Conservation (phyloP, 1,140 invertebrate species). For the Trypoxylus dichotomus region DNA sequence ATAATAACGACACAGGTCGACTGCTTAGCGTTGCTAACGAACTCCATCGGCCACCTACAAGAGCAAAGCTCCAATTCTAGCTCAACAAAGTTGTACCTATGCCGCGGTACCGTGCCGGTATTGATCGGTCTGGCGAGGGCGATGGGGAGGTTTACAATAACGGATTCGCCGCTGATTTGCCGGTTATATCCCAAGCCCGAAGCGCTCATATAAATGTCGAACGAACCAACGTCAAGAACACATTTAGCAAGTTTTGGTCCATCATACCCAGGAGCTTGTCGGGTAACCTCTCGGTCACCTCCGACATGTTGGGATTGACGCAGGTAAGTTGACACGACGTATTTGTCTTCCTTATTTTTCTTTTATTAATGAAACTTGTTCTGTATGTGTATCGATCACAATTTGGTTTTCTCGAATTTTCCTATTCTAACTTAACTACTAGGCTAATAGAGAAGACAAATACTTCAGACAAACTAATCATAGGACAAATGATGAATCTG, state of each 20-base stretch:
- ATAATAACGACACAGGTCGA: constrained; percentile 82
- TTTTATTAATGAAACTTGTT: no score
- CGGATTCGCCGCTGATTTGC: constrained; percentile 78
- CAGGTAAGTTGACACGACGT: background rate
- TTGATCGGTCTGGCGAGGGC: constrained; percentile 85
- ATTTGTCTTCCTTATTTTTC: no score
- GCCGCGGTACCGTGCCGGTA: constrained; percentile 81
- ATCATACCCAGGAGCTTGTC: constrained; percentile 93
- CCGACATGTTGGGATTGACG: constrained; percentile 53
- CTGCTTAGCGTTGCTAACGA: constrained; percentile 71
- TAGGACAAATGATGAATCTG: no score
- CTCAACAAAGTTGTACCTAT: constrained; percentile 67
- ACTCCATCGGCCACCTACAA: constrained; percentile 63
- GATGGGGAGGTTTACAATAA: constrained; percentile 80
- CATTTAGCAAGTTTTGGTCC: constrained; percentile 73
- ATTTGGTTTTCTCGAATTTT: no score
- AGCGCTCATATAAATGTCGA: constrained; percentile 51
- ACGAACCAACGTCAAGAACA: constrained; percentile 56
- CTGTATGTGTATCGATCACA: no score
- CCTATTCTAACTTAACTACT: no score
- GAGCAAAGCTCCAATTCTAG: constrained; percentile 57
- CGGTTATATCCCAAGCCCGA: constrained; percentile 80
- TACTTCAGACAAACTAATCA: no score
- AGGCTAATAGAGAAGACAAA: no score
- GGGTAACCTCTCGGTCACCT: constrained; percentile 70